phyloP scores from a whole-genome alignment of 2,113 vertebrate genomes.

The Trachemys scripta region DNA sequence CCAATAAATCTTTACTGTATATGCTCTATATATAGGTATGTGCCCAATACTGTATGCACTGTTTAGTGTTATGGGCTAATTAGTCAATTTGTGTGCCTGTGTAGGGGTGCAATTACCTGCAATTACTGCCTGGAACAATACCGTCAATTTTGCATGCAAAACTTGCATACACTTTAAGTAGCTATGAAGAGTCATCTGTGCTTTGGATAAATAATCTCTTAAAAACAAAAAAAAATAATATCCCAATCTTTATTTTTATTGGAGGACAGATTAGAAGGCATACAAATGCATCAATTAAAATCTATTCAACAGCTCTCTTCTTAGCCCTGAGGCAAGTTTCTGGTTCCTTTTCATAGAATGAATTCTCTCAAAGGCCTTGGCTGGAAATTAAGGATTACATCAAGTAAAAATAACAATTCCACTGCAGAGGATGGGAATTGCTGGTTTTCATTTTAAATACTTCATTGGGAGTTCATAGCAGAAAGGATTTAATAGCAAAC shows the following conservation, averaged over 20 bases:
- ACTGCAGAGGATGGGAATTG: background rate
- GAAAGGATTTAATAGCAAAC: background rate
- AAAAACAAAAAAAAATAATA: background rate
- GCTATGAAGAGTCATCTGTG: background rate
- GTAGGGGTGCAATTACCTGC: background rate
- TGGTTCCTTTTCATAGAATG: constrained; percentile 6
- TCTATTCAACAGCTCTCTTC: background rate
- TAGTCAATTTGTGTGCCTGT: background rate
- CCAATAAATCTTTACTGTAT: background rate
- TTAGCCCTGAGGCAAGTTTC: background rate
- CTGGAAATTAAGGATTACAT: constrained; percentile 18
- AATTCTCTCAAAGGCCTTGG: background rate
- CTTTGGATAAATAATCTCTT: background rate
- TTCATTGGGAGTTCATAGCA: background rate
- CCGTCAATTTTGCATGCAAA: background rate
- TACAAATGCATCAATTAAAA: background rate
- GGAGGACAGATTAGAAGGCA: background rate
- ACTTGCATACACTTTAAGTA: background rate
- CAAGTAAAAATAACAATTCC: constrained; percentile 42
- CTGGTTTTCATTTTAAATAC: constrained; percentile 19
- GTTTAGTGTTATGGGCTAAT: background rate
- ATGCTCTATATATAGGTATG: background rate
- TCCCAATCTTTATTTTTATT: background rate
- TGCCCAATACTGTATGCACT: background rate
- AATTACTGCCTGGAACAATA: background rate